These are phyloP conservation scores for Sacculina carcini DNA, from an alignment of 2,888 invertebrate genomes.

Conservation along the genomic window DNA sequence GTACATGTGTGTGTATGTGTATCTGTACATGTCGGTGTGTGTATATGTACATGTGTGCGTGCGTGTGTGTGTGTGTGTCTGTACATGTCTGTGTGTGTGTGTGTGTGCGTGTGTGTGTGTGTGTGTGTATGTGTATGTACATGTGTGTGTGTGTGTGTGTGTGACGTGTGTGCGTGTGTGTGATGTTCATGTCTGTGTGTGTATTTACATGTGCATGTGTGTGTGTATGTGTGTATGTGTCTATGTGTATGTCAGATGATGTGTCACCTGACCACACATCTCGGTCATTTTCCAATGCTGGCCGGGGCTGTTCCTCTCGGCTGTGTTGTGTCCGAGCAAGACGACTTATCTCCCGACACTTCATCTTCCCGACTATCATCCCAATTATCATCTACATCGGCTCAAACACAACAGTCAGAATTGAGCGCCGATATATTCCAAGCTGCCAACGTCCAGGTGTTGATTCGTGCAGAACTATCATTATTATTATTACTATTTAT, in stretches of 20 bases:
- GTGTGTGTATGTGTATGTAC: no score
- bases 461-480: conserved; percentile 3
- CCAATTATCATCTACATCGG: no score
- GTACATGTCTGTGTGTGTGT: neutral
- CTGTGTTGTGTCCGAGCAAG: conserved; percentile 70
- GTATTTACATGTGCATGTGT: neutral
- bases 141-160: neutral
- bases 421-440: conserved; percentile 50
- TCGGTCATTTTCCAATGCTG: conserved; percentile 72
- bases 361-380: no score
- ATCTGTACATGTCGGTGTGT: neutral
- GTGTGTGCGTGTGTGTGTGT: neutral
- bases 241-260: conserved; percentile 28
- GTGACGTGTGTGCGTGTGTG: neutral
- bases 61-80: neutral
- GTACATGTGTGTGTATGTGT: neutral
- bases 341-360: conserved; percentile 36
- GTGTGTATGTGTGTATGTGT: neutral
- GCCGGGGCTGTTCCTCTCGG: conserved; percentile 64
- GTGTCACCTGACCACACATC: conserved; percentile 64
- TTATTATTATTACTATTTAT: conserved; percentile 8
- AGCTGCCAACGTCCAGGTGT: conserved; percentile 49
- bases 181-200: neutral
- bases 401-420: no score
- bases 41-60: neutral